Percentiles rank a stretch among this genome's conserved stretches.
phyloP scores from a whole-genome alignment of 2,797 vertebrate species.

The Pangasius larnaudii region DNA sequence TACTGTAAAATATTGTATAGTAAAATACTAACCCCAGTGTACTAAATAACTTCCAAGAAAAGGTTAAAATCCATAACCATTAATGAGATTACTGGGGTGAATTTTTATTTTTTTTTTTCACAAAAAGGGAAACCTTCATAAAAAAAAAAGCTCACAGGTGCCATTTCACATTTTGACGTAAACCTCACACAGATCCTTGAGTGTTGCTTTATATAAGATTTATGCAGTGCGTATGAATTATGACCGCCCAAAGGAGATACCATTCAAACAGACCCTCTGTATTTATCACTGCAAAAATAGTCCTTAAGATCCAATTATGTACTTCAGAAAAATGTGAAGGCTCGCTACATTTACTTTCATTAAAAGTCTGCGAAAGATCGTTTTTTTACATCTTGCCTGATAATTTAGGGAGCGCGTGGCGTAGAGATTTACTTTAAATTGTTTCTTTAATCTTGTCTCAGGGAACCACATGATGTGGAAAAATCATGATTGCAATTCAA shows the following conservation, averaged over 20 bases:
- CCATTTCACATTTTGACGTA: not conserved
- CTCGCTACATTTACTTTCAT: not conserved
- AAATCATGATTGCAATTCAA: not conserved
- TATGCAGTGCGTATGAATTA: not conserved
- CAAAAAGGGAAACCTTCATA: not conserved
- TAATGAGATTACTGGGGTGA: not conserved
- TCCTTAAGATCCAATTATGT: not conserved
- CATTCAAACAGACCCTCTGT: not conserved
- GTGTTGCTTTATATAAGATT: not conserved
- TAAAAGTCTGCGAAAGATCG: not conserved
- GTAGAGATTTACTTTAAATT: not conserved
- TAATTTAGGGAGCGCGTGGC: not conserved
- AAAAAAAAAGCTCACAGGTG: not conserved
- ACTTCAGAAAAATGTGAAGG: not conserved
- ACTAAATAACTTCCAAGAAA: no score
- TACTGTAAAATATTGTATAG: no score
- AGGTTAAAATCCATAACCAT: not conserved
- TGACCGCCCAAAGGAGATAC: not conserved
- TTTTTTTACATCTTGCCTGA: not conserved
- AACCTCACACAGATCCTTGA: not conserved
- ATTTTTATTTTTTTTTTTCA: not conserved
- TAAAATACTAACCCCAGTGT: no score
- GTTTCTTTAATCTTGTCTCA: not conserved
- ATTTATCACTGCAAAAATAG: not conserved
- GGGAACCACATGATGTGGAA: not conserved